Conservation (phyloP, 2,888 invertebrate genomes). For the Limnephilus auricula region DNA sequence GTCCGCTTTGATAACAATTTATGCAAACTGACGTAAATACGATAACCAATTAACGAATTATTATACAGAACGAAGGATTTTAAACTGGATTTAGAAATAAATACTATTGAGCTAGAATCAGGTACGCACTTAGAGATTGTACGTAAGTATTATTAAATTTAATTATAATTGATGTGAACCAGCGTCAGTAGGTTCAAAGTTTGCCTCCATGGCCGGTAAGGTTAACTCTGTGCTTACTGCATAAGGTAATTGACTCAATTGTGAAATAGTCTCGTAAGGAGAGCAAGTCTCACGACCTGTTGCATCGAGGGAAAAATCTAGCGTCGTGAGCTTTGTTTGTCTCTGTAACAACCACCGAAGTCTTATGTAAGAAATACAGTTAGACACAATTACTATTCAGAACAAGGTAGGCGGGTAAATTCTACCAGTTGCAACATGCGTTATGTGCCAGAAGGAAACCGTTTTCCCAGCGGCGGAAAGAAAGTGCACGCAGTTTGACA, state of each 20-base stretch:
- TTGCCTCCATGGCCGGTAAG: neutral
- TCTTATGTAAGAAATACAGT: slow-evolving; percentile 53
- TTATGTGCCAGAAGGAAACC: slow-evolving; percentile 7
- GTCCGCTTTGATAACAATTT: neutral
- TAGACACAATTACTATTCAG: slow-evolving; percentile 43
- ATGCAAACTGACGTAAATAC: neutral
- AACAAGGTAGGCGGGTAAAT: neutral
- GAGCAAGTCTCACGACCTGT: slow-evolving; percentile 60
- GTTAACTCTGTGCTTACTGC: neutral
- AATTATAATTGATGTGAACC: neutral
- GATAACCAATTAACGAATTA: neutral
- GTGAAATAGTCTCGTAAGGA: slow-evolving; percentile 14
- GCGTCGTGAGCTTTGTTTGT: slow-evolving; percentile 53
- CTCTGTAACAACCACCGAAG: slow-evolving; percentile 24
- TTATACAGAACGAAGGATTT: neutral
- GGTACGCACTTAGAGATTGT: neutral
- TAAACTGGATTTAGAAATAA: neutral
- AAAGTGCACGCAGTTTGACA: neutral
- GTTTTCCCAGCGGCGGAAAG: slow-evolving; percentile 29
- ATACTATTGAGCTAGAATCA: neutral
- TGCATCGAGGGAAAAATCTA: slow-evolving; percentile 46
- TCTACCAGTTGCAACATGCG: neutral
- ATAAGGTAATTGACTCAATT: neutral
- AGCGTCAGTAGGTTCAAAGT: neutral
- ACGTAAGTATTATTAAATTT: neutral